phyloP scores from a whole-genome alignment of 1,140 invertebrate genomes.

The Polypedilum vanderplanki region DNA sequence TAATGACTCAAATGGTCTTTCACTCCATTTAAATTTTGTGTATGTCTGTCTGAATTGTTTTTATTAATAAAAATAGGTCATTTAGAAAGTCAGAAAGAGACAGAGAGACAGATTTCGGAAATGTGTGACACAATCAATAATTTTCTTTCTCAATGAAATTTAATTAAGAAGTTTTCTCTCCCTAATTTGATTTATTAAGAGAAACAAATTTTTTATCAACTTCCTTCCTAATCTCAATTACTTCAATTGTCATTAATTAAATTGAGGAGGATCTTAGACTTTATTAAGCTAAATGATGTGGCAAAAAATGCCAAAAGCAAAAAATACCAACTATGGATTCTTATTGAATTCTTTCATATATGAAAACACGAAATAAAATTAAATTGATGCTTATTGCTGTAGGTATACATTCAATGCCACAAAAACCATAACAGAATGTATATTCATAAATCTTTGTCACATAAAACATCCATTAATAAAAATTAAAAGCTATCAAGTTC shows the following conservation, averaged over 20 bases:
- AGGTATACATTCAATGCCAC: background rate
- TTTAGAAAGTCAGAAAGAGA: background rate
- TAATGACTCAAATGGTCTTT: background rate
- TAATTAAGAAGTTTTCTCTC: background rate
- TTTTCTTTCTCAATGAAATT: background rate
- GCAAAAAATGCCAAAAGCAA: background rate
- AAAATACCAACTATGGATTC: background rate
- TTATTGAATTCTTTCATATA: background rate
- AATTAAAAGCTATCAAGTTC: conserved; percentile 29
- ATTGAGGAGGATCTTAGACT: background rate
- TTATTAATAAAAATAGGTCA: conserved; percentile 14
- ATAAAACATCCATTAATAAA: conserved; percentile 28
- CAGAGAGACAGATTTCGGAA: too few species aligned
- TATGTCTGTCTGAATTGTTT: background rate
- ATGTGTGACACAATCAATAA: conserved; percentile 7
- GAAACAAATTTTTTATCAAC: background rate
- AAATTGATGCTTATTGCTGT: background rate
- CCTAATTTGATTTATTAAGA: background rate
- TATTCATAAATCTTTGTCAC: conserved; percentile 27
- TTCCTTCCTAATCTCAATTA: background rate
- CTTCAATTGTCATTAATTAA: conserved; percentile 22
- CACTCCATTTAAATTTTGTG: background rate
- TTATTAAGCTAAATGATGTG: background rate
- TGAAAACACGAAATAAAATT: background rate
- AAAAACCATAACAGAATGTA: background rate